Percentiles rank a stretch among this genome's conserved stretches.
phyloP scores from a whole-genome alignment of 2,797 vertebrate species.

The Coregonus suidteri region DNA sequence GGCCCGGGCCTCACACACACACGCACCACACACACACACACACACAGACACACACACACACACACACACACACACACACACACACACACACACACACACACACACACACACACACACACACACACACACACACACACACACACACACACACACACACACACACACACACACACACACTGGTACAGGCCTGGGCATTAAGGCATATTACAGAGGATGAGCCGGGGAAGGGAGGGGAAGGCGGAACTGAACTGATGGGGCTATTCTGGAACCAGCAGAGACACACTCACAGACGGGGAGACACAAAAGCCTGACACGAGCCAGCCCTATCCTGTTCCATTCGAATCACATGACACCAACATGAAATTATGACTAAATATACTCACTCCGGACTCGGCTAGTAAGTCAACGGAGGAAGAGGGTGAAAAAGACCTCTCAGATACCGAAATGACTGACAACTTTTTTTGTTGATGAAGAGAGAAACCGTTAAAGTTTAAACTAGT shows the following conservation, averaged over 20 bases:
- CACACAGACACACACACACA: conserved; percentile 46
- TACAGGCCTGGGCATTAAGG: conserved; percentile 76
- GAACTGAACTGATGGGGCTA: conserved; percentile 81
- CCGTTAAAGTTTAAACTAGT: conserved; percentile 50
- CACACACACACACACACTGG: conserved; percentile 27
- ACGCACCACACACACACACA: conserved; percentile 43
- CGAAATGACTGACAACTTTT: conserved; percentile 26
- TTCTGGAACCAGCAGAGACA: conserved; percentile 76
- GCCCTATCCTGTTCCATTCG: conserved; percentile 74
- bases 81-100: neutral
- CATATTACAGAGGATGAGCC: conserved; percentile 78
- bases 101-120: no score
- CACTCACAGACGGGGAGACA: conserved; percentile 74
- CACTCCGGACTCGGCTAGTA: conserved; percentile 27
- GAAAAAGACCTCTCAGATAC: conserved; percentile 25
- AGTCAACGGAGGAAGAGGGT: neutral
- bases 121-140: conserved; percentile 45
- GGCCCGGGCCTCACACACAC: conserved; percentile 13
- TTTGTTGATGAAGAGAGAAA: neutral
- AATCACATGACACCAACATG: conserved; percentile 70
- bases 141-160: conserved; percentile 44
- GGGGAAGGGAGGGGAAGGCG: conserved; percentile 70
- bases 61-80: neutral
- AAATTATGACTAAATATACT: conserved; percentile 61
- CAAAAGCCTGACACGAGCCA: conserved; percentile 74